Conservation (phyloP, 2,113 vertebrate species). For the Turnix velox region DNA sequence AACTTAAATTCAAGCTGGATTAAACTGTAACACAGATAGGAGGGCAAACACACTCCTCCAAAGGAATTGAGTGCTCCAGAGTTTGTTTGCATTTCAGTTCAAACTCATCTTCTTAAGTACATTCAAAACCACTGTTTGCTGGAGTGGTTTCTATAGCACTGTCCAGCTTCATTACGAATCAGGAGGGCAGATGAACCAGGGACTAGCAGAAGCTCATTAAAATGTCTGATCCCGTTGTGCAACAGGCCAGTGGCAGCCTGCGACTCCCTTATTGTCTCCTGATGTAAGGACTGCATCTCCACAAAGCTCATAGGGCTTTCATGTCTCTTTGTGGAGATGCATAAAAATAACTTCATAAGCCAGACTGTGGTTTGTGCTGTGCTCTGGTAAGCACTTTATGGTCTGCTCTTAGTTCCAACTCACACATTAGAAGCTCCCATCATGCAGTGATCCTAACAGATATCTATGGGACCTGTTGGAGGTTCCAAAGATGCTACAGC, state of each 20-base stretch:
- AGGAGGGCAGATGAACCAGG: constrained; percentile 1
- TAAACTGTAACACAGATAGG: not conserved
- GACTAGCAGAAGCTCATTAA: constrained; percentile 57
- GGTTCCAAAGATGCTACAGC: not conserved
- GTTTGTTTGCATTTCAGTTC: constrained; percentile 56
- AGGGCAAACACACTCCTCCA: not conserved
- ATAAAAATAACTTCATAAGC: constrained; percentile 36
- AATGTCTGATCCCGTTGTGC: constrained; percentile 54
- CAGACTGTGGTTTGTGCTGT: not conserved
- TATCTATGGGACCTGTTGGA: not conserved
- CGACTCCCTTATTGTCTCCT: constrained; percentile 25
- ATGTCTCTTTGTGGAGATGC: not conserved
- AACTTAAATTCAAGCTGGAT: not conserved
- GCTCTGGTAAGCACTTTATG: not conserved
- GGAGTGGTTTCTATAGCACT: constrained; percentile 50
- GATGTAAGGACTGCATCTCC: not conserved
- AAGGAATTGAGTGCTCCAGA: not conserved
- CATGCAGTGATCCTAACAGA: not conserved
- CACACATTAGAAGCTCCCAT: not conserved
- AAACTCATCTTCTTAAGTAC: constrained; percentile 14
- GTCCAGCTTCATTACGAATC: constrained; percentile 48
- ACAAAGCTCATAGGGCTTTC: constrained; percentile 42
- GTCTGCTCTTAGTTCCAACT: not conserved
- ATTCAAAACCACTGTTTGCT: not conserved
- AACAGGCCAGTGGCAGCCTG: constrained; percentile 13